Evolutionary conservation across 2,797 vertebrate species (phyloP), one percentile per base, ranked within the genome.

Genomic region (Margarornis squamiger): DNA sequence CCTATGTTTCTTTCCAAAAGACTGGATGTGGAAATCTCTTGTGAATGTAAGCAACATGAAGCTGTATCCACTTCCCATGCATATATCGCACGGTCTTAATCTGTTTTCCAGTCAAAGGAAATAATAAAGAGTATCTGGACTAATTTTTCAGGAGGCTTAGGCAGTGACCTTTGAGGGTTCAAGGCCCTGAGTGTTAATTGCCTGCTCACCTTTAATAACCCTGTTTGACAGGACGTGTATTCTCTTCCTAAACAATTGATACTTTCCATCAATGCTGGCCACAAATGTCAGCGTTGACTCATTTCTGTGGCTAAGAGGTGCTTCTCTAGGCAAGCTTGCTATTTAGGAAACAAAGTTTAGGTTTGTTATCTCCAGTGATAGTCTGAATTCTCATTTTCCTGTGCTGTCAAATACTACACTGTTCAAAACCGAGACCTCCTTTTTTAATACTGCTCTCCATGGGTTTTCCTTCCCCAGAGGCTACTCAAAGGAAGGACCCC

Each of bases 261-360:
- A 9, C 12, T 75, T 88, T 49, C 10, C 4, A 55, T 32, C 30
- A 55, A 8, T 15, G 19, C 52, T 80, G 63, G 49, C 52, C 82
- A 73, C 68, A 89, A 73, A 34, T 71, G 57, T 48, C 63, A 51
- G 32, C 5, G 3, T 8, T 57, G 49, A 71, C 46, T 83, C 20
- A 72, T 63, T 80, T 58, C 41, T 80, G 34, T 74, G 75, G 52
- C 45, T 83, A 85, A 85, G 72, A 70, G 5, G 14, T 80, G 91
- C 48, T 83, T 87, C 52, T 59, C 20, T n/a, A 65, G 45, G 34
- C 62, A 78, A 75, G 23, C 17, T 71, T 67, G 27, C 12, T 89
- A 5, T 36, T 75, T 75, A 77, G 49, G 61, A 95, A 92, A 71
- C 14, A 12, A 76, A 49, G 11, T 82, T 93, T 63, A 79, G 63